Conservation (phyloP, 2,797 vertebrate genomes). For the Coregonus sp. region DNA sequence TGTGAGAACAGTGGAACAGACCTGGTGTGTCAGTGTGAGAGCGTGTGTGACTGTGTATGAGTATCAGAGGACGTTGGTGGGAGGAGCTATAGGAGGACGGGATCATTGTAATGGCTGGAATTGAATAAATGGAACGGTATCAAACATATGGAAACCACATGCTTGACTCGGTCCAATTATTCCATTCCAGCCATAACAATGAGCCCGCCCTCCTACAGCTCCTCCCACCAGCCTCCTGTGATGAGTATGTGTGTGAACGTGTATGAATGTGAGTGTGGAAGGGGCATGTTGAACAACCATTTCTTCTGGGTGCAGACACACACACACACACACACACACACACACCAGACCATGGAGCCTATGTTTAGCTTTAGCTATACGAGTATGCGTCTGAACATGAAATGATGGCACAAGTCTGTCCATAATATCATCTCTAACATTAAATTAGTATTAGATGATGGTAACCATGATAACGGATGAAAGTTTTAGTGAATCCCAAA, state of each 20-base stretch:
- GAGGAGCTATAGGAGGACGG: too few species aligned
- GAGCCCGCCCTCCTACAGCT: too few species aligned
- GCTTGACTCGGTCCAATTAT: too few species aligned
- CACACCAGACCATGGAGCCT: background rate
- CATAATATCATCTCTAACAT: background rate
- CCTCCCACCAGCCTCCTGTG: background rate
- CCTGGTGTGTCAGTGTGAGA: background rate
- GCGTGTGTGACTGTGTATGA: background rate
- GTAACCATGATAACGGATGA: constrained; percentile 45
- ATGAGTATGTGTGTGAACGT: constrained; percentile 13
- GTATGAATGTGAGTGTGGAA: background rate
- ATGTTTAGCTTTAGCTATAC: background rate
- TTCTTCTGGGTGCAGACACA: background rate
- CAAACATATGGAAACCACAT: too few species aligned
- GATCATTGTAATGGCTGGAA: too few species aligned
- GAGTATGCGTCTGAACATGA: background rate
- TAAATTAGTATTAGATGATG: constrained; percentile 45
- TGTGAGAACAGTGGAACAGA: background rate
- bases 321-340: too few species aligned
- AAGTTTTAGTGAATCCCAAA: constrained; percentile 38
- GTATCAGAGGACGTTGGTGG: background rate
- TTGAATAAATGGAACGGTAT: too few species aligned
- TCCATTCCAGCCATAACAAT: too few species aligned
- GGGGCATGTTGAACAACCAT: background rate
- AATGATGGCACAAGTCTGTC: background rate